Evolutionary conservation across 2,113 vertebrate species (phyloP).

Genomic region (Leptobrachium leishanense): DNA sequence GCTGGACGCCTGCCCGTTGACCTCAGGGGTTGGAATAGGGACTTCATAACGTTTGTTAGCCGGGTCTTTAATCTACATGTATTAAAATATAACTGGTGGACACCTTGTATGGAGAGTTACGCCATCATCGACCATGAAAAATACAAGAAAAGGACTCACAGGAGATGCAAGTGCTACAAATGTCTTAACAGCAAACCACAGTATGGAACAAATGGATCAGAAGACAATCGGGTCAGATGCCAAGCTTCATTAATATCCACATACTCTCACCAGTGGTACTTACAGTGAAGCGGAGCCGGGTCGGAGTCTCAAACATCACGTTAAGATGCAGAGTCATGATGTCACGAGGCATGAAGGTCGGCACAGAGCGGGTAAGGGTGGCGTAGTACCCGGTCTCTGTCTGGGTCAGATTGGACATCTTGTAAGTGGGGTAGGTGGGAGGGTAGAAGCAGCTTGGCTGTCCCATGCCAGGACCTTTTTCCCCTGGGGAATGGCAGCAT

Average conservation of each 20-base stretch:
- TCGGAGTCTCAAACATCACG: constrained; percentile 69
- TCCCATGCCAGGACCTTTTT: constrained; percentile 27
- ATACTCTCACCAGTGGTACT: constrained; percentile 44
- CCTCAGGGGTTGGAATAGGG: constrained; percentile 64
- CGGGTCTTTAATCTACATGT: constrained; percentile 79
- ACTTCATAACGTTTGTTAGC: constrained; percentile 81
- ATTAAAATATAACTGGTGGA: no score
- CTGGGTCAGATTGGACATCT: constrained; percentile 63
- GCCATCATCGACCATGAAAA: no score
- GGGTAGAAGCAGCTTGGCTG: constrained; percentile 83
- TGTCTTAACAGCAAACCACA: no score
- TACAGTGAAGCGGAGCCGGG: constrained; percentile 82
- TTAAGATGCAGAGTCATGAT: constrained; percentile 70
- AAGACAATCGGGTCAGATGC: no score
- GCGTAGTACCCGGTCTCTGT: constrained; percentile 65
- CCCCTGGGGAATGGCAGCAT: constrained; percentile 68
- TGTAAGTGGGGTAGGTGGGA: constrained; percentile 69
- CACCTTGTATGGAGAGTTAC: no score
- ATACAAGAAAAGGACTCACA: no score
- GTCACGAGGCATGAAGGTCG: constrained; percentile 71
- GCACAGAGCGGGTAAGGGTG: constrained; percentile 59
- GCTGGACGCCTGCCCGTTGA: neutral
- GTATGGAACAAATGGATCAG: no score
- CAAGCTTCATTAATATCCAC: no score
- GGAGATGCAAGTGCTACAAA: no score